Evolutionary conservation across 2,113 vertebrate genomes (phyloP), one percentile per base, ranked within the genome.

Genomic region (Falcunculus frontatus): DNA sequence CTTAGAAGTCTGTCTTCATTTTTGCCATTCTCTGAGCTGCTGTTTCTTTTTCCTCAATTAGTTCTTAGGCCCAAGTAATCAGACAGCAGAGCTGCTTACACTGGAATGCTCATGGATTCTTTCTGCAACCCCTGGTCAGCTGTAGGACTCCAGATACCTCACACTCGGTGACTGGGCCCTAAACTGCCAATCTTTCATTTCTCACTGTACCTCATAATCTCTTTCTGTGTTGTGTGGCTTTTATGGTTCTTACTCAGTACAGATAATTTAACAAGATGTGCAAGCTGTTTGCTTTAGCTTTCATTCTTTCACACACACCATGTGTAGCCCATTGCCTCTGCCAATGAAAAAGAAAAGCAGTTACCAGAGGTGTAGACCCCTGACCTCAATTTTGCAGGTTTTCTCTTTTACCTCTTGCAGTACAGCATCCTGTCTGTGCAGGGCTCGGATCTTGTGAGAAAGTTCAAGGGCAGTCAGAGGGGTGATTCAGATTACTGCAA

Each of bases 281-380:
- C 65, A 87, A 39, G 87, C 84, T 87, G 52, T 93, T 93, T 93
- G 74, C 62, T 68, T 63, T 65, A 63, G 42, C 59, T 81, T 90
- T 81, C 29, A 11, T 89, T 91, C 60, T 78, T 79, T 87, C 32
- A 64, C 42, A 17, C 44, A 1, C 65, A 21, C 81, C 57, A 16
- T 0, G 1, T 79, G 90, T 82, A 72, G 57, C 77, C 39, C 30
- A 4, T 64, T 84, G 42, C 60, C 47, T 93, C 27, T 94, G 56
- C 69, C 64, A 44, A 0, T 42, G 52, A 30, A 50, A 87, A 74
- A 65, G 79, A 92, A 26, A 6, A 84, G 76, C 39, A 59, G n/a
- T 65, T 73, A 57, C 11, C 26, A n/a, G 30, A 59, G 57, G 20
- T 64, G 42, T 21, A 77, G 96, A 60, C 29, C 44, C 35, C 62